These are phyloP conservation scores for Herpetotheres cachinnans DNA, from an alignment of 2,113 vertebrate species.

Conservation along the genomic window DNA sequence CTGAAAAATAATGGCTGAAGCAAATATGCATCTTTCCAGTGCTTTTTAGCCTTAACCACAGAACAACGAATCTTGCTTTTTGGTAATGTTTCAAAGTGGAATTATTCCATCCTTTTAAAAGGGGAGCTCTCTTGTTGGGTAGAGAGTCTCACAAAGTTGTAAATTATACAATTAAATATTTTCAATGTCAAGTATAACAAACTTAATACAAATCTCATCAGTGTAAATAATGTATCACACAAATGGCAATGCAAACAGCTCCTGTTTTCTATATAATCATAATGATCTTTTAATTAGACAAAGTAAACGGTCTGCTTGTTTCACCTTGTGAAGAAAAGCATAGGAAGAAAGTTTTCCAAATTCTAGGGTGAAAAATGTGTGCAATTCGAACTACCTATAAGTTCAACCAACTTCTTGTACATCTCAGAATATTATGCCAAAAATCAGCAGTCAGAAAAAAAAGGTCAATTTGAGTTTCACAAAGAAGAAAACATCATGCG, in stretches of 20 bases:
- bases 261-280: background rate
- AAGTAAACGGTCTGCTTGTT: background rate
- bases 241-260: conserved; percentile 13
- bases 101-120: background rate
- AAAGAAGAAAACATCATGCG: background rate
- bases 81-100: background rate
- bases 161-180: background rate
- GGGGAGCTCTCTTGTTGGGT: background rate
- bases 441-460: background rate
- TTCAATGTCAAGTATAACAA: conserved; percentile 11
- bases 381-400: background rate
- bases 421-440: background rate
- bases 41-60: background rate
- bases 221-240: background rate
- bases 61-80: background rate
- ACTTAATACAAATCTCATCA: background rate
- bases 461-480: background rate
- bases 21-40: background rate
- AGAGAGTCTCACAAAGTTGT: background rate
- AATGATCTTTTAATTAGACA: conserved; percentile 51
- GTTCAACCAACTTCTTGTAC: background rate
- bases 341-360: background rate
- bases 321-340: background rate
- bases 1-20: background rate
- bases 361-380: background rate